Conservation (phyloP, 2,797 vertebrate genomes). For the Brachyalestes nurse region DNA sequence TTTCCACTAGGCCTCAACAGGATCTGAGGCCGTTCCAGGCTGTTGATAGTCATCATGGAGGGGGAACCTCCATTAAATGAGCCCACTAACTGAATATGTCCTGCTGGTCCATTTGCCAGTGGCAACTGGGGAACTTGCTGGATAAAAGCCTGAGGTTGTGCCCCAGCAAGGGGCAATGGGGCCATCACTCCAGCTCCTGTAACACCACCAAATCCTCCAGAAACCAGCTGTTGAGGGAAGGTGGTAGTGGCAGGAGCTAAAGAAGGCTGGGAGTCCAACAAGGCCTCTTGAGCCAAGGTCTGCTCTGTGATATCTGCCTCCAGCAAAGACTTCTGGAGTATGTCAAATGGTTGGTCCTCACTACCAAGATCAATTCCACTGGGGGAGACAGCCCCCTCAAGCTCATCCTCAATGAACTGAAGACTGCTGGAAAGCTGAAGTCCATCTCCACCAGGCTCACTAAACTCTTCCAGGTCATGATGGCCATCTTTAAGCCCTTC, state of each 20-base stretch:
- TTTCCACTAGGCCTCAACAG: conserved; percentile 87
- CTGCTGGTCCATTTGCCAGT: conserved; percentile 87
- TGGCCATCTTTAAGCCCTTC: conserved; percentile 89
- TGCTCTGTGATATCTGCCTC: conserved; percentile 99
- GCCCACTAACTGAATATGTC: conserved; percentile 94
- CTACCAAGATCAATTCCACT: conserved; percentile 87
- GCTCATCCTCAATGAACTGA: conserved; percentile 95
- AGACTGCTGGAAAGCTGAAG: conserved; percentile 94
- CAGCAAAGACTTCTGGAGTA: conserved; percentile 97
- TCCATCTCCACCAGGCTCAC: conserved; percentile 83
- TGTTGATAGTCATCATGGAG: conserved; percentile 95
- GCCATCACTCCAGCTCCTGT: conserved; percentile 85
- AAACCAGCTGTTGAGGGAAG: conserved; percentile 93
- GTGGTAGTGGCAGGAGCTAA: conserved; percentile 87
- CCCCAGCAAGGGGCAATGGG: conserved; percentile 69
- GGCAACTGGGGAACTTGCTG: conserved; percentile 92
- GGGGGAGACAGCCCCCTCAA: conserved; percentile 85
- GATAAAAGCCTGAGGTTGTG: conserved; percentile 84
- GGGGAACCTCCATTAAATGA: conserved; percentile 88
- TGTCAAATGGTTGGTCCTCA: conserved; percentile 98
- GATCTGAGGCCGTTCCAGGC: conserved; percentile 93
- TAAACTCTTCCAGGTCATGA: conserved; percentile 82
- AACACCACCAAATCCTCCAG: conserved; percentile 88
- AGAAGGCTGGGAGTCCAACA: conserved; percentile 90
- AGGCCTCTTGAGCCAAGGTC: conserved; percentile 96